These are phyloP conservation scores for Girardia tigrina DNA, from an alignment of 2,888 invertebrate species.

Conservation along the genomic window DNA sequence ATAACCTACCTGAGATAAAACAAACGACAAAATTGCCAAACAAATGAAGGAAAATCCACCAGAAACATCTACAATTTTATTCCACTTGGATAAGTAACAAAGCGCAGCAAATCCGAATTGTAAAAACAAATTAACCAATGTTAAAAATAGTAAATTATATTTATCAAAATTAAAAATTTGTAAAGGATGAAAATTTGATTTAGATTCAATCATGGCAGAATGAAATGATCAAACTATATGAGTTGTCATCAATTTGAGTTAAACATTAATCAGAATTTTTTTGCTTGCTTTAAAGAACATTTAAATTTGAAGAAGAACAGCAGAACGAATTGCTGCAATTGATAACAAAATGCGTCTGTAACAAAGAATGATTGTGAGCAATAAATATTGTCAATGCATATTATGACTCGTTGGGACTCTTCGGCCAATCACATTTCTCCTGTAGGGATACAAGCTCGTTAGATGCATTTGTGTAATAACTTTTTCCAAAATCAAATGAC, in stretches of 20 bases:
- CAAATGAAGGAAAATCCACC: not conserved
- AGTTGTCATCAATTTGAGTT: not conserved
- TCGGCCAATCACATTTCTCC: too few relatives aligned
- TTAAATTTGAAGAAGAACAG: too few relatives aligned
- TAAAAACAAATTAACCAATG: not conserved
- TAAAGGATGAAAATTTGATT: not conserved
- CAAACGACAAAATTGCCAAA: not conserved
- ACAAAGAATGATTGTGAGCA: too few relatives aligned
- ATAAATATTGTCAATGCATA: too few relatives aligned
- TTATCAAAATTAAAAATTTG: conserved; percentile 8
- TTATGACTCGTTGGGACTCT: too few relatives aligned
- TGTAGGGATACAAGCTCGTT: too few relatives aligned
- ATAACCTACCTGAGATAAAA: not conserved
- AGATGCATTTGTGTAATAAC: conserved; percentile 17
- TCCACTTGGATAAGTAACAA: not conserved
- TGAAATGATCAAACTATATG: too few relatives aligned
- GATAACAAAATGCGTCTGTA: not conserved
- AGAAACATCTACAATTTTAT: conserved; percentile 16
- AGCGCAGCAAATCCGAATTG: not conserved
- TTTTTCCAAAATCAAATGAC: not conserved
- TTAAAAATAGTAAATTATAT: not conserved
- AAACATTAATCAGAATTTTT: not conserved
- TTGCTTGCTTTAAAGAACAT: too few relatives aligned
- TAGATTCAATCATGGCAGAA: not conserved
- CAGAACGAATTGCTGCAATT: too few relatives aligned